Conservation (phyloP, 2,888 invertebrate genomes). For the Aricia artaxerxes region DNA sequence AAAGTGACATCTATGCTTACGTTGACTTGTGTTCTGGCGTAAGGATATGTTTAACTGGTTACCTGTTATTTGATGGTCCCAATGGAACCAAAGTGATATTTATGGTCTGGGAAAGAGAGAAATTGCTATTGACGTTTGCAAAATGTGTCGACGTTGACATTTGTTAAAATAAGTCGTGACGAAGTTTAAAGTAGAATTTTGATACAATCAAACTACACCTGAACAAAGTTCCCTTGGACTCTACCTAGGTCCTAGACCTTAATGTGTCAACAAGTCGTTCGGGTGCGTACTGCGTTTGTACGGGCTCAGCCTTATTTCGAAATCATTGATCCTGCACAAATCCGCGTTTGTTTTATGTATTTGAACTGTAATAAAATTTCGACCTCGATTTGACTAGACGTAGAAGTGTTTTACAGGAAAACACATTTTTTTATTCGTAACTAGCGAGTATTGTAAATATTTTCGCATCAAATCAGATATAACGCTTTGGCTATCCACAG, state of each 20-base stretch:
- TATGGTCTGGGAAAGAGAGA: too few species aligned
- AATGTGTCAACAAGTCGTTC: not conserved
- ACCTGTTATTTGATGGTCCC: too few species aligned
- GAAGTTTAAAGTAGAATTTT: not conserved
- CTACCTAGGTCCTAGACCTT: not conserved
- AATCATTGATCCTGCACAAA: not conserved
- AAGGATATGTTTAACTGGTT: too few species aligned
- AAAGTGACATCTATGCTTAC: too few species aligned
- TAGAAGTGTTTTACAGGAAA: not conserved
- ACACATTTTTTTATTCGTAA: constrained; percentile 19
- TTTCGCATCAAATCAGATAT: not conserved
- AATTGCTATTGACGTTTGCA: too few species aligned
- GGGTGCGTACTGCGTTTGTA: not conserved
- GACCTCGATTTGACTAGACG: not conserved
- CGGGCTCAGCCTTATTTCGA: not conserved
- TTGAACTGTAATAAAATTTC: not conserved
- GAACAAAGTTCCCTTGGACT: not conserved
- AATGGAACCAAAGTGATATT: too few species aligned
- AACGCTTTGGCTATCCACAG: not conserved
- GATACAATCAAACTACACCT: not conserved
- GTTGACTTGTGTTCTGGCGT: too few species aligned
- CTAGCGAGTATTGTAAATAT: constrained; percentile 1
- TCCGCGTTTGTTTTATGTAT: not conserved
- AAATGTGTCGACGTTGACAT: too few species aligned
- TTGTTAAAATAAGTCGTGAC: not conserved